Conservation (phyloP, 2,113 vertebrate species). For the Corythoichthys intestinalis region DNA sequence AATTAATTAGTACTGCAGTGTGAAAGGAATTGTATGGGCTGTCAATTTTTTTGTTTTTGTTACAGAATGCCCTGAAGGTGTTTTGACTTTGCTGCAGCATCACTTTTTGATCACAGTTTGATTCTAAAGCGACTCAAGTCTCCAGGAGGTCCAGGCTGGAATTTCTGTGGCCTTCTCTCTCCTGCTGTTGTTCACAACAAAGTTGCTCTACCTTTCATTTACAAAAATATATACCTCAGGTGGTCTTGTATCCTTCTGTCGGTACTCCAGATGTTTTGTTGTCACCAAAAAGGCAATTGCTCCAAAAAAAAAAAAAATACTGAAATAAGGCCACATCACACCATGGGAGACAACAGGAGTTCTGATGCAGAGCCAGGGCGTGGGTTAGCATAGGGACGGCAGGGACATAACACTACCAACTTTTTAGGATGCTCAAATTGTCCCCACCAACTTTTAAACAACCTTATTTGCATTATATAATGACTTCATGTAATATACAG, state of each 20-base stretch:
- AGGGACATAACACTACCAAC: too few species aligned
- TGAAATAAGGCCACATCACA: not conserved
- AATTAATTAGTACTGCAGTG: slow-evolving; percentile 39
- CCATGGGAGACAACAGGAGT: not conserved
- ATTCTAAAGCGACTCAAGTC: slow-evolving; percentile 6
- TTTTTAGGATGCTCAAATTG: too few species aligned
- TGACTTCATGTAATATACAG: too few species aligned
- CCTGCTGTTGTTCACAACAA: not conserved
- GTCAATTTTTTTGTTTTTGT: slow-evolving; percentile 4
- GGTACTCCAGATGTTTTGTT: slow-evolving; percentile 14
- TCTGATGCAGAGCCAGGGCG: not conserved
- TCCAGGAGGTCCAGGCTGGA: slow-evolving; percentile 8
- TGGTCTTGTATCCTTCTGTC: slow-evolving; percentile 9
- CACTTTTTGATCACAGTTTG: slow-evolving; percentile 5
- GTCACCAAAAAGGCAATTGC: not conserved
- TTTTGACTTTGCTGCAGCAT: slow-evolving; percentile 24
- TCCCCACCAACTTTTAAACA: too few species aligned
- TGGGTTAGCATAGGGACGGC: too few species aligned
- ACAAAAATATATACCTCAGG: not conserved
- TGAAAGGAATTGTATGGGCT: slow-evolving; percentile 19
- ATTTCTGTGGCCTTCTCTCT: not conserved
- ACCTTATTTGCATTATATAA: too few species aligned
- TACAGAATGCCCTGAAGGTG: not conserved
- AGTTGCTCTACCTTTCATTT: slow-evolving; percentile 12
- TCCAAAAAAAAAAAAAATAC: not conserved